These are phyloP conservation scores for Dryoscopus gambensis DNA, from an alignment of 2,113 vertebrate genomes.

Conservation along the genomic window DNA sequence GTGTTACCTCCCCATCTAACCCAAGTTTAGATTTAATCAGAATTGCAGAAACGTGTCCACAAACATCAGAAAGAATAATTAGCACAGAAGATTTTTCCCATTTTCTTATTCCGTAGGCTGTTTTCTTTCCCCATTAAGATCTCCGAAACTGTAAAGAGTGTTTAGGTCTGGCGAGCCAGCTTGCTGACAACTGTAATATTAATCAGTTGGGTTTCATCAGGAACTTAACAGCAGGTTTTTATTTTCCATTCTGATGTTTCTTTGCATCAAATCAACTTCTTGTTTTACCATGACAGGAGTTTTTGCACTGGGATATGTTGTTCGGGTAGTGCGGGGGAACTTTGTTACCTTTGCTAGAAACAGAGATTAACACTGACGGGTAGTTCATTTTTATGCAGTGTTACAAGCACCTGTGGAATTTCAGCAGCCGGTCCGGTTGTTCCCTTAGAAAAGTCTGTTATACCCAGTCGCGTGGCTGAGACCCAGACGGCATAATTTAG, in stretches of 20 bases:
- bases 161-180: background rate
- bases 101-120: background rate
- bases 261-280: background rate
- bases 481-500: background rate
- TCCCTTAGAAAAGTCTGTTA: background rate
- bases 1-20: background rate
- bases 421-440: background rate
- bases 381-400: background rate
- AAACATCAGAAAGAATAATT: slow-evolving; percentile 18
- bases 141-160: background rate
- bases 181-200: background rate
- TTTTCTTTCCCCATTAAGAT: background rate
- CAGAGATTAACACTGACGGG: background rate
- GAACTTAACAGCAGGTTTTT: background rate
- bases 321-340: background rate
- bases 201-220: background rate
- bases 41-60: background rate
- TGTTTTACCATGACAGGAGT: background rate
- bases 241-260: background rate
- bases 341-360: slow-evolving; percentile 7
- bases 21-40: background rate
- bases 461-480: background rate
- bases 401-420: background rate
- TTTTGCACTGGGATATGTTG: background rate
- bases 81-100: background rate